Conservation (phyloP, 2,113 vertebrate genomes). For the Chlamydotis undulata region DNA sequence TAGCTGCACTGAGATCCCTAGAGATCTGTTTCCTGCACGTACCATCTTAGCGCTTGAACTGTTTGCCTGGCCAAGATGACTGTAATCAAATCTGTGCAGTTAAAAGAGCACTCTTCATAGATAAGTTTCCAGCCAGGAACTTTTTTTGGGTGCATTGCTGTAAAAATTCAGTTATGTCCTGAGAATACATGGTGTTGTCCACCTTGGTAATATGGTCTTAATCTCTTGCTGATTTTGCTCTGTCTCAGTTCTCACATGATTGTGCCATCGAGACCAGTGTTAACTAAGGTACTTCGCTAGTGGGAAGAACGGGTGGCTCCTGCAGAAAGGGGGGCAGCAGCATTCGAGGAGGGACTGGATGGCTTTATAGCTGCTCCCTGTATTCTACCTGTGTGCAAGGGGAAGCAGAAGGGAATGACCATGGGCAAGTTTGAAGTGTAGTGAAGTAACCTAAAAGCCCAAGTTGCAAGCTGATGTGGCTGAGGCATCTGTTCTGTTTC, state of each 20-base stretch:
- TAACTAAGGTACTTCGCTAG: background rate
- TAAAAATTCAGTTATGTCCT: background rate
- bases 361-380: background rate
- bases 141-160: background rate
- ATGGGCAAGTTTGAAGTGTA: background rate
- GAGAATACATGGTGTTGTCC: background rate
- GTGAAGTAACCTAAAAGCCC: background rate
- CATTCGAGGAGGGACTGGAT: fast-evolving
- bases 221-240: background rate
- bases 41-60: background rate
- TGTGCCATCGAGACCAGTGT: background rate
- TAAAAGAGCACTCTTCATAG: background rate
- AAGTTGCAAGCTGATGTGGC: too few species aligned
- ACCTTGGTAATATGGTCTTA: background rate
- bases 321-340: background rate
- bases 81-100: background rate
- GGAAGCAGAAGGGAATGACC: background rate
- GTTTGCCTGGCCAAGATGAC: background rate
- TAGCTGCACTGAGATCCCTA: background rate
- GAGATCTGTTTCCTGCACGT: background rate
- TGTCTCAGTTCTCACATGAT: background rate
- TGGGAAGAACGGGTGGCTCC: background rate
- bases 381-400: background rate
- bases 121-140: background rate
- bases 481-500: background rate